phyloP scores from a whole-genome alignment of 2,888 invertebrate species.

The Drosophila demipolita region DNA sequence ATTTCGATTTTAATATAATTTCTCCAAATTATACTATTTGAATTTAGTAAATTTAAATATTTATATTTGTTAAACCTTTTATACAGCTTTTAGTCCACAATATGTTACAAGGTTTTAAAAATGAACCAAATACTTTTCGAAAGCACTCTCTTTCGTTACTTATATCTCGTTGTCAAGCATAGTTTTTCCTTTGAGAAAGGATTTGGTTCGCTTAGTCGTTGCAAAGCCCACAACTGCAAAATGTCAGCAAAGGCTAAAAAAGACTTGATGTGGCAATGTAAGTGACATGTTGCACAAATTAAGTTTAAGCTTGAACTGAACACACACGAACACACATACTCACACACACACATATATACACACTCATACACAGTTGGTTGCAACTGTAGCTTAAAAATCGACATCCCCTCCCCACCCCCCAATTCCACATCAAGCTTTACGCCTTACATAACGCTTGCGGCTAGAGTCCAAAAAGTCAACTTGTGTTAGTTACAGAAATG shows the following conservation, averaged over 20 bases:
- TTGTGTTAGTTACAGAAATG: conserved; percentile 39
- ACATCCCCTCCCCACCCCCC: neutral
- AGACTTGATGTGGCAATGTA: conserved; percentile 25
- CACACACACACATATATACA: neutral
- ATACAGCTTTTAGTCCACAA: neutral
- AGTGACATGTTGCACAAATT: conserved; percentile 49
- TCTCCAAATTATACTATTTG: neutral
- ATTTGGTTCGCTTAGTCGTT: neutral
- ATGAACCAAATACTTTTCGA: neutral
- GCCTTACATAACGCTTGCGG: conserved; percentile 3
- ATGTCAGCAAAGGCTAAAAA: conserved; percentile 7
- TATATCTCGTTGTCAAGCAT: neutral
- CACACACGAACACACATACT: conserved; percentile 2
- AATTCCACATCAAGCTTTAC: neutral
- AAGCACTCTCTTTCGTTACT: neutral
- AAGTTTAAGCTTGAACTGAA: conserved; percentile 54
- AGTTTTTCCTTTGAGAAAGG: neutral
- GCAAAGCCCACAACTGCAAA: neutral
- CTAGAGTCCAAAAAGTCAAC: conserved; percentile 46
- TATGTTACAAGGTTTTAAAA: neutral
- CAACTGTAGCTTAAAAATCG: neutral
- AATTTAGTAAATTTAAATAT: neutral
- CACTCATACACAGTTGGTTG: neutral
- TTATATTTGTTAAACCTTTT: neutral
- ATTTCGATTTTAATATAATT: neutral